Evolutionary conservation across 2,888 invertebrate genomes (phyloP).

Genomic region (Ennomos quercinarius): DNA sequence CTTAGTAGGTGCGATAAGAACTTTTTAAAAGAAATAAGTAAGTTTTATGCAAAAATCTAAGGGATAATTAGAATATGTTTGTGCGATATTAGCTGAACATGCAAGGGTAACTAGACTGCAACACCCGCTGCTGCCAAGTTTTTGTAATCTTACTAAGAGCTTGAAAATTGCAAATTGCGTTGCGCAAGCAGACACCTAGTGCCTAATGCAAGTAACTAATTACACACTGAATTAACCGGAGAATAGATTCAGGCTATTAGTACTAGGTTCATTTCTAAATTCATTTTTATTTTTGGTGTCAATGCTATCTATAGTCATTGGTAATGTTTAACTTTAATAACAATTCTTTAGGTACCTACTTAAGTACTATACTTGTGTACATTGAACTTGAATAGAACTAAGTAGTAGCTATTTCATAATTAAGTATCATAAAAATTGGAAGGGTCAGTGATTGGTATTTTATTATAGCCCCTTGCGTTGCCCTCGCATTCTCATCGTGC

Average conservation of each 20-base stretch:
- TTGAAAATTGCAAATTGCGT: slow-evolving; percentile 48
- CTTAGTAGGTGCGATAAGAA: too few species aligned
- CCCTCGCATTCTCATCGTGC: slow-evolving; percentile 20
- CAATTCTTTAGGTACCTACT: too few species aligned
- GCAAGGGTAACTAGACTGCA: slow-evolving; percentile 38
- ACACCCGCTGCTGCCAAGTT: slow-evolving; percentile 44
- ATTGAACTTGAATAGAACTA: too few species aligned
- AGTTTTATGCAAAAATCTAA: too few species aligned
- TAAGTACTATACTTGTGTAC: too few species aligned
- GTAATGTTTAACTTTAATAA: too few species aligned
- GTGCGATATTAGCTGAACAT: slow-evolving; percentile 19
- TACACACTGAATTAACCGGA: slow-evolving; percentile 44
- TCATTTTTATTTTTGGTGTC: slow-evolving; percentile 15
- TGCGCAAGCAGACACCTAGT: slow-evolving; percentile 44
- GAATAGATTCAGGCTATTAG: slow-evolving; percentile 23
- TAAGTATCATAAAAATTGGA: too few species aligned
- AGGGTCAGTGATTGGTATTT: too few species aligned
- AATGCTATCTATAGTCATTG: slow-evolving; percentile 16
- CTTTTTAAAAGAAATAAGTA: too few species aligned
- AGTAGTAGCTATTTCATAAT: too few species aligned
- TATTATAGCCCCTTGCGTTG: slow-evolving; percentile 1
- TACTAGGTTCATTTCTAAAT: slow-evolving; percentile 13
- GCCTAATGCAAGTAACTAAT: slow-evolving; percentile 37
- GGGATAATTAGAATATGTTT: slow-evolving; percentile 16
- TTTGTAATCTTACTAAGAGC: slow-evolving; percentile 54